phyloP scores from a whole-genome alignment of 2,888 invertebrate genomes.

The Geophilus truncorum region DNA sequence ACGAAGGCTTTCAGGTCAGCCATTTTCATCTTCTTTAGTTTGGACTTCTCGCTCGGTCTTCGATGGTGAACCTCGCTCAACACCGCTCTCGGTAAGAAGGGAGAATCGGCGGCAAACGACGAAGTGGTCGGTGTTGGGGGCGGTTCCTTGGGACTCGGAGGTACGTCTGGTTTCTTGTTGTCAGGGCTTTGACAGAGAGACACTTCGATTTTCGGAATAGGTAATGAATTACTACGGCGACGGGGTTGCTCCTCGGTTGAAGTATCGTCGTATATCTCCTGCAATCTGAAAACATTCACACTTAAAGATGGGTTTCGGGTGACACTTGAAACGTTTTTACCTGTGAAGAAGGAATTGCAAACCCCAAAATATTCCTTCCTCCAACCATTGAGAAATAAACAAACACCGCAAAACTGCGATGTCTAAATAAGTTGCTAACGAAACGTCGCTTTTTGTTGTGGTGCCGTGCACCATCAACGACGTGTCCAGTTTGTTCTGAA shows the following conservation, averaged over 20 bases:
- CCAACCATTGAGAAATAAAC: conserved; percentile 95
- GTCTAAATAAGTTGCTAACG: conserved; percentile 88
- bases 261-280: conserved; percentile 80
- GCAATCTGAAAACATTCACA: conserved; percentile 56
- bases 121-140: conserved; percentile 28
- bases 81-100: conserved; percentile 44
- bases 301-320: background rate
- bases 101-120: conserved; percentile 36
- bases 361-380: conserved; percentile 97
- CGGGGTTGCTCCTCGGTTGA: conserved; percentile 71
- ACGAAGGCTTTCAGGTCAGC: conserved; percentile 85
- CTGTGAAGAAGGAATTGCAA: conserved; percentile 83
- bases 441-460: conserved; percentile 25
- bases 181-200: conserved; percentile 51
- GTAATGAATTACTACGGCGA: conserved; percentile 84
- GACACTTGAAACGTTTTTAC: conserved; percentile 52
- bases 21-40: conserved; percentile 67
- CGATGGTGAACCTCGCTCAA: conserved; percentile 39
- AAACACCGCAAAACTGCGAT: conserved; percentile 92
- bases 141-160: conserved; percentile 29
- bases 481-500: conserved; percentile 56
- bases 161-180: conserved; percentile 33
- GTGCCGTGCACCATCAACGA: conserved; percentile 33
- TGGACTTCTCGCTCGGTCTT: conserved; percentile 37
- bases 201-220: conserved; percentile 87